Evolutionary conservation across 1,140 invertebrate genomes (phyloP).

Genomic region (Vanessa atalanta): DNA sequence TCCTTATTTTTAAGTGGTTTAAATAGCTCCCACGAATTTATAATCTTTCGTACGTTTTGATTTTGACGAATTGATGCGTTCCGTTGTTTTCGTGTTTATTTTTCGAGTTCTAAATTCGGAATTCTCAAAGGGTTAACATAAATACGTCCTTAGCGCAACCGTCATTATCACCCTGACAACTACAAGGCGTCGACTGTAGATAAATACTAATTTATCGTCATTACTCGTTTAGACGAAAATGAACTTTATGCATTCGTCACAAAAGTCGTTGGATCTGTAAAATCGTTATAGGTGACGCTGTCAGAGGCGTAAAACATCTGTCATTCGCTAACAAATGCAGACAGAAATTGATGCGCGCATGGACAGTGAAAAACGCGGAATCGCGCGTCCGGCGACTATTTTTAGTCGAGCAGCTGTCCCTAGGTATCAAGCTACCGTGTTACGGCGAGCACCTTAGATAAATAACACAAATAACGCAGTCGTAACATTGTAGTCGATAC

Average conservation of each 20-base stretch:
- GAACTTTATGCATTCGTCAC: constrained; percentile 37
- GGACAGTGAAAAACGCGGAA: constrained; percentile 80
- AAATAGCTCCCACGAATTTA: constrained; percentile 1
- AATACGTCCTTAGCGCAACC: constrained; percentile 62
- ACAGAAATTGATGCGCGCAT: constrained; percentile 74
- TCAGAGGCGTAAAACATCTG: constrained; percentile 74
- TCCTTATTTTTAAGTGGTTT: too few species aligned
- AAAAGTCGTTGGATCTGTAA: constrained; percentile 33
- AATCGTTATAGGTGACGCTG: constrained; percentile 46
- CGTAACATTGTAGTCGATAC: constrained; percentile 1
- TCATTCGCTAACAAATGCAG: constrained; percentile 77
- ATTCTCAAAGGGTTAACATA: constrained; percentile 68
- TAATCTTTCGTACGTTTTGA: neutral
- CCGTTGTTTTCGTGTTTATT: constrained; percentile 40
- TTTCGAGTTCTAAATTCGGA: constrained; percentile 61
- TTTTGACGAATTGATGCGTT: constrained; percentile 13
- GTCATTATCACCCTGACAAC: constrained; percentile 68
- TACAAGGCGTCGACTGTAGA: constrained; percentile 56
- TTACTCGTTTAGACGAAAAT: constrained; percentile 29
- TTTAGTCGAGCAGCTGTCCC: constrained; percentile 72
- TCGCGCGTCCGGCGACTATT: constrained; percentile 68
- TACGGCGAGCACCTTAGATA: constrained; percentile 55
- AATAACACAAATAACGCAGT: constrained; percentile 46
- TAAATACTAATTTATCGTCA: constrained; percentile 32
- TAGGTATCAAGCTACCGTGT: constrained; percentile 55